These are phyloP conservation scores for Parazoanthus atlanticus DNA, from an alignment of 92 coral and sea anemone genomes.

Conservation along the genomic window DNA sequence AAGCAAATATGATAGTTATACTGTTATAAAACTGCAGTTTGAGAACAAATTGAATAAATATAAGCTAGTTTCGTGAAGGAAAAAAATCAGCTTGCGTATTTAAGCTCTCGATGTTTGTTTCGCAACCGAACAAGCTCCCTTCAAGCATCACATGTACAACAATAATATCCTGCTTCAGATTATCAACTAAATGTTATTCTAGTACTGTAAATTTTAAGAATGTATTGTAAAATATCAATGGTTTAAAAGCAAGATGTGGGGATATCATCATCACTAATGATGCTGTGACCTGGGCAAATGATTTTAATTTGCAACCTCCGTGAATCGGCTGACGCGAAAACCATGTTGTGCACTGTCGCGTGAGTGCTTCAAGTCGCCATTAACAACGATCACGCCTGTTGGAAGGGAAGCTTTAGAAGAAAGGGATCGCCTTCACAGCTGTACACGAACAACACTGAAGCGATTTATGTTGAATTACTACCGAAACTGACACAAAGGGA, in stretches of 20 bases:
- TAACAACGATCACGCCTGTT: conserved; percentile 48
- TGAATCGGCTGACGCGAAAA: conserved; percentile 25
- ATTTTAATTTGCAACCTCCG: not conserved
- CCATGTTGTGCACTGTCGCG: conserved; percentile 35
- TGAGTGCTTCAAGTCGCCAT: conserved; percentile 50
- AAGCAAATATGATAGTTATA: not conserved
- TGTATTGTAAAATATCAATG: not conserved
- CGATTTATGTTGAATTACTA: not conserved
- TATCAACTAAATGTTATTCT: not conserved
- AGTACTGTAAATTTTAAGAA: not conserved
- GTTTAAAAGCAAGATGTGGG: not conserved
- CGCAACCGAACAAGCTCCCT: not conserved
- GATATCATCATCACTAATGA: not conserved
- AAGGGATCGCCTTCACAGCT: not conserved
- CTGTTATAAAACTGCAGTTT: not conserved
- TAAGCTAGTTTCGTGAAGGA: not conserved
- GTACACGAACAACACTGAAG: not conserved
- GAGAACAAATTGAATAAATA: conserved; percentile 10
- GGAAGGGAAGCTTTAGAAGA: not conserved
- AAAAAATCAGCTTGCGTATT: not conserved
- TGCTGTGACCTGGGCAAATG: not conserved
- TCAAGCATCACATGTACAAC: not conserved
- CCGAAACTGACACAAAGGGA: conserved; percentile 7
- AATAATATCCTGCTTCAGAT: not conserved
- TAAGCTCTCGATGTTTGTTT: not conserved